Evolutionary conservation across 1,140 invertebrate genomes (phyloP).

Genomic region (Anastrepha ludens): DNA sequence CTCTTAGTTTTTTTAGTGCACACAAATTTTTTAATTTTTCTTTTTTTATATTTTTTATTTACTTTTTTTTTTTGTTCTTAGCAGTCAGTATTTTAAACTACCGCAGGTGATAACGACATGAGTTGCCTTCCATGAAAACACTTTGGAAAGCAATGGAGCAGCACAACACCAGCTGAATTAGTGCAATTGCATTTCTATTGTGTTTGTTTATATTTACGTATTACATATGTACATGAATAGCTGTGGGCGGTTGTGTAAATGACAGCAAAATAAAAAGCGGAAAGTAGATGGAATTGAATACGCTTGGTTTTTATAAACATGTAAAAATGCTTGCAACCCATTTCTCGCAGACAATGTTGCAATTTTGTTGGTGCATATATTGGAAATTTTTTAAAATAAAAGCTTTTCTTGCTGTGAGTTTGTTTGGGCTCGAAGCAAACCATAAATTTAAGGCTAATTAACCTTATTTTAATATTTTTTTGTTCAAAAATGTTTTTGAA

Average conservation of each 20-base stretch:
- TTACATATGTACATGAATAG: neutral
- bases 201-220: neutral
- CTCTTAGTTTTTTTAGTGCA: neutral
- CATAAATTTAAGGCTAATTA: slow-evolving; percentile 30
- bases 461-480: neutral
- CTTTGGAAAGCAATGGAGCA: neutral
- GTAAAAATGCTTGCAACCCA: neutral
- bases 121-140: neutral
- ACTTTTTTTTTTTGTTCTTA: neutral
- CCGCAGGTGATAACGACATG: neutral
- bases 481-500: no score
- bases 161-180: neutral
- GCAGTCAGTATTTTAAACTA: neutral
- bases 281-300: slow-evolving; percentile 1
- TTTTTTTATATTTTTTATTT: neutral
- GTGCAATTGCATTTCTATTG: slow-evolving; percentile 5
- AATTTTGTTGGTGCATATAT: neutral
- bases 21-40: neutral
- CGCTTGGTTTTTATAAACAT: neutral
- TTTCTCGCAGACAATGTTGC: neutral
- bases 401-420: slow-evolving; percentile 1
- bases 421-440: neutral
- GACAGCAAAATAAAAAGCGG: slow-evolving; percentile 8
- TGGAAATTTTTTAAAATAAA: neutral
- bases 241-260: slow-evolving; percentile 8